phyloP scores from a whole-genome alignment of 1,140 invertebrate species.

The Meloidogyne hapla region DNA sequence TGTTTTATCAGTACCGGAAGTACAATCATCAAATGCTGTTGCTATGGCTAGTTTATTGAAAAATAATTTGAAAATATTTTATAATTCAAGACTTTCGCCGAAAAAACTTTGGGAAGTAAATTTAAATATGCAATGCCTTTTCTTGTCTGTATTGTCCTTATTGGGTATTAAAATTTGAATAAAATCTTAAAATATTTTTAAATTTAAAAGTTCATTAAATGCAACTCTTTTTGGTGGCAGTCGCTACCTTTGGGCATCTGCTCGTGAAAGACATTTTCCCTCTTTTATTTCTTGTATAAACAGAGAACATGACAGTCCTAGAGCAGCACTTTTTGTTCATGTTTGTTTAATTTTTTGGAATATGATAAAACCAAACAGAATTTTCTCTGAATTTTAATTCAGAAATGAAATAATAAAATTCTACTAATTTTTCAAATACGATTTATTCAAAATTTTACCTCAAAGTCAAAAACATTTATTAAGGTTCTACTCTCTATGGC shows the following conservation, averaged over 20 bases:
- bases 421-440: no score
- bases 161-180: constrained; percentile 34
- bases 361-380: neutral
- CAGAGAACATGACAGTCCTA: constrained; percentile 40
- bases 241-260: constrained; percentile 48
- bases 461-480: constrained; percentile 7
- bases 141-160: constrained; percentile 53
- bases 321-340: constrained; percentile 44
- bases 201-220: constrained; percentile 46
- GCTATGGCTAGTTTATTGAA: constrained; percentile 34
- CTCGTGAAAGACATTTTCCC: constrained; percentile 53
- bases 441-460: no score
- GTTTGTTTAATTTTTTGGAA: neutral
- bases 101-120: constrained; percentile 47
- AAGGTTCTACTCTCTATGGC: constrained; percentile 35
- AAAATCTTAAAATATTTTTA: constrained; percentile 1
- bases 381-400: neutral
- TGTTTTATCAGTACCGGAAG: constrained; percentile 36
- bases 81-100: constrained; percentile 48
- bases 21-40: constrained; percentile 45
- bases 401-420: no score
- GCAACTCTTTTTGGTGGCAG: constrained; percentile 56
- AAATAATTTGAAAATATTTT: constrained; percentile 13
- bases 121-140: constrained; percentile 54
- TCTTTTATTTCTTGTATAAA: constrained; percentile 52